Evolutionary conservation across 2,797 vertebrate species (phyloP), one percentile per base, ranked within the genome.

Genomic region (Microhierax caerulescens): DNA sequence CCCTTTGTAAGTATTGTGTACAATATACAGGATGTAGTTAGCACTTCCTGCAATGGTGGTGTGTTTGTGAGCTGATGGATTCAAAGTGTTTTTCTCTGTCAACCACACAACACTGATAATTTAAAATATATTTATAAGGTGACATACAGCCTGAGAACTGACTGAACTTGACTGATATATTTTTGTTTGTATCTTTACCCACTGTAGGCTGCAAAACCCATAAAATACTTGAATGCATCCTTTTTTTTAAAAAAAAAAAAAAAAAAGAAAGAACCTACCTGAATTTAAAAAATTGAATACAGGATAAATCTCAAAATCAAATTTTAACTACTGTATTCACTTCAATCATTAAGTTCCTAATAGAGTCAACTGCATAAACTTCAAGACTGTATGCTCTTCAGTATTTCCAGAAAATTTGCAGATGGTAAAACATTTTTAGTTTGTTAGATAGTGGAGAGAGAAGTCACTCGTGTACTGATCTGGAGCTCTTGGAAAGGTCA

Each of bases 141-240:
- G 50, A 22, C 19, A 4, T 5, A 24, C 10, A 59, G 69, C 10
- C 57, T 53, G 73, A 80, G 75, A 75, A 7, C 63, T 57, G 53
- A 5, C 65, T 65, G 41, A 48, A 22, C 32, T 57, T 0, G 0
- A 13, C 57, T 34, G 60, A 11, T 28, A 3, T 1, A 5, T 64
- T 90, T 65, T 76, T 4, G 3, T 75, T 67, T 57, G 5, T 76
- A 5, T 65, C 36, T 51, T 57, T 51, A 9, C 60, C 32, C 60
- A 10, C 56, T 32, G 7, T 9, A 21, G 20, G 25, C 20, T 77
- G 69, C 39, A 77, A 78, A 67, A 3, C 11, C 13, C 16, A 3
- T 74, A 19, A 54, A 88, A 47, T 13, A 45, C 20, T 41, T n/a
- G 19, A 63, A 18, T 28, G 8, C 47, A 16, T 63, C 18, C 4